These are phyloP conservation scores for Azemiops feae DNA, from an alignment of 2,113 vertebrate species.

Conservation along the genomic window DNA sequence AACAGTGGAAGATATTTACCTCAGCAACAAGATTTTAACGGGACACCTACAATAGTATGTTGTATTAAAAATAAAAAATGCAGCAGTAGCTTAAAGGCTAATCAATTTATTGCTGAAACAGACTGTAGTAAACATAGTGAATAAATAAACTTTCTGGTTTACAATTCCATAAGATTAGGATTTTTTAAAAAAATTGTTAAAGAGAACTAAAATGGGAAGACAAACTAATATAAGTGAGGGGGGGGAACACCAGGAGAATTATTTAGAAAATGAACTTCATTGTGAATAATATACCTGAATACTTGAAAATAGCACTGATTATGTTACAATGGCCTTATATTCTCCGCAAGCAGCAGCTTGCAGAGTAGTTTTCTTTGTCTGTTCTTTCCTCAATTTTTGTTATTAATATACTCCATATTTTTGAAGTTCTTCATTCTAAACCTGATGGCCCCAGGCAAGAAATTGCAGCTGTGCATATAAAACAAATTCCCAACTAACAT, in stretches of 20 bases:
- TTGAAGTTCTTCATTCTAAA: constrained; percentile 22
- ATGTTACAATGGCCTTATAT: constrained; percentile 10
- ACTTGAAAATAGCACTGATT: rapidly evolving
- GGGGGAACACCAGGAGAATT: not conserved
- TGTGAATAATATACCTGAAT: not conserved
- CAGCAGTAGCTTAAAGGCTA: not conserved
- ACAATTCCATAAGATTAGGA: not conserved
- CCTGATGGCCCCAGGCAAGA: constrained; percentile 26
- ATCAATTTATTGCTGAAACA: not conserved
- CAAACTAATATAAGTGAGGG: not conserved
- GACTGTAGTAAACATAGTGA: not conserved
- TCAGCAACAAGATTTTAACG: not conserved
- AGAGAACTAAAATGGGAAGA: not conserved
- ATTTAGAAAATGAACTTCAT: not conserved
- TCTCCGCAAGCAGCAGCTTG: constrained; percentile 23
- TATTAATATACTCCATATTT: constrained; percentile 3
- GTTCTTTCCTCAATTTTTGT: not conserved
- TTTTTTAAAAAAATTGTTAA: not conserved
- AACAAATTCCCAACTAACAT: constrained; percentile 34
- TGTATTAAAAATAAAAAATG: not conserved
- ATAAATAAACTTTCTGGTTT: not conserved
- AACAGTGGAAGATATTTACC: not conserved
- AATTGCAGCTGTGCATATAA: constrained; percentile 38
- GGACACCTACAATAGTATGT: not conserved
- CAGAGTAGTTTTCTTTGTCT: not conserved